These are phyloP conservation scores for Ctenodactylus gundi DNA, from an alignment of 2,113 vertebrate species.

Conservation along the genomic window DNA sequence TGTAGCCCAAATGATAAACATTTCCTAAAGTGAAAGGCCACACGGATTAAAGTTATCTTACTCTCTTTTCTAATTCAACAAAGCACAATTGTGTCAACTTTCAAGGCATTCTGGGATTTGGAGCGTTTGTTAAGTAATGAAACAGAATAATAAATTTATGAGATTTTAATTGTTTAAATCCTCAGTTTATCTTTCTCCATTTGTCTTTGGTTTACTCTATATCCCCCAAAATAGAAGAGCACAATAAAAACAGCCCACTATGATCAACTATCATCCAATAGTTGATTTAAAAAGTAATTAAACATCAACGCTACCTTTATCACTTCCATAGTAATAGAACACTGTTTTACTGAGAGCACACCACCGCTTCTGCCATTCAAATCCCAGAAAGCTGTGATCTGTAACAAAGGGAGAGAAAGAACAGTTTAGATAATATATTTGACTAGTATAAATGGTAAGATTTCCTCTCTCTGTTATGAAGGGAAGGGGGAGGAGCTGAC, in stretches of 20 bases:
- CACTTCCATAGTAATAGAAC: constrained; percentile 97
- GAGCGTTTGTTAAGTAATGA: constrained; percentile 31
- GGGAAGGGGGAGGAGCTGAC: not conserved
- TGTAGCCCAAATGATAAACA: not conserved
- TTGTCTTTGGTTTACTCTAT: constrained; percentile 2
- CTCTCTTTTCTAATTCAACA: constrained; percentile 13
- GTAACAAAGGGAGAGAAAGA: constrained; percentile 56
- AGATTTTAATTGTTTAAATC: constrained; percentile 18
- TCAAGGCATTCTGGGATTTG: constrained; percentile 22
- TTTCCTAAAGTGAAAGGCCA: constrained; percentile 10
- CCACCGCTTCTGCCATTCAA: constrained; percentile 99
- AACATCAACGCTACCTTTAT: constrained; percentile 90
- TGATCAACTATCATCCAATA: not conserved
- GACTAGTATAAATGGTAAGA: not conserved
- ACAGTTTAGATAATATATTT: constrained; percentile 1
- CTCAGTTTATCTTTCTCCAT: not conserved
- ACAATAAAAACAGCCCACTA: not conserved
- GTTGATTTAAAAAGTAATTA: not conserved
- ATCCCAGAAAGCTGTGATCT: constrained; percentile 98
- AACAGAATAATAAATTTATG: constrained; percentile 33
- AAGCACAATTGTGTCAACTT: constrained; percentile 20
- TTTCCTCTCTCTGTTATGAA: constrained; percentile 41
- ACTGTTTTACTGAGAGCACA: constrained; percentile 91
- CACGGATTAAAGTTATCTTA: not conserved
- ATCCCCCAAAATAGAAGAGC: not conserved